These are phyloP conservation scores for Thysanoteuthis rhombus DNA, from an alignment of 2,888 invertebrate genomes.

Conservation along the genomic window DNA sequence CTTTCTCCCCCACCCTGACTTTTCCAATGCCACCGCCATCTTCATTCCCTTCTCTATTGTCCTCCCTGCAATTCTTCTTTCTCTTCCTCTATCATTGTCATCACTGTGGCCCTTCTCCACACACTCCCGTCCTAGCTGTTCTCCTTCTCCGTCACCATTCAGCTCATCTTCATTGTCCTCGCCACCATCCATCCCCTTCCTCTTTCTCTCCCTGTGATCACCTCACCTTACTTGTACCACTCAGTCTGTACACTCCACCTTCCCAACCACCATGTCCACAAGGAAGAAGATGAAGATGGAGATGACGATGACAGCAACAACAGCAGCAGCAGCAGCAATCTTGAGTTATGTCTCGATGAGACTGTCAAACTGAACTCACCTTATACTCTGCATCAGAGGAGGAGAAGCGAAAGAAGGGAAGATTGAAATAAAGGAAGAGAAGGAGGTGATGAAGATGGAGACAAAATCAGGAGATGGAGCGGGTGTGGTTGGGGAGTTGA, in stretches of 20 bases:
- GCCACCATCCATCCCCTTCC: neutral
- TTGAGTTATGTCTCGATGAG: slow-evolving; percentile 23
- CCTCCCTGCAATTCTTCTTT: neutral
- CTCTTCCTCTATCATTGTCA: neutral
- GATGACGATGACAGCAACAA: neutral
- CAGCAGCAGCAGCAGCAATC: slow-evolving; percentile 22
- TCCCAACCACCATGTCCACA: neutral
- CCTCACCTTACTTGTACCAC: neutral
- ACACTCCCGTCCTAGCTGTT: neutral
- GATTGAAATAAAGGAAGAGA: neutral
- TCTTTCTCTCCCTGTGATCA: neutral
- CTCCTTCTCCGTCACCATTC: neutral
- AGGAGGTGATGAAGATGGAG: neutral
- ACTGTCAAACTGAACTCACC: slow-evolving; percentile 17
- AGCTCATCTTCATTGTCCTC: neutral
- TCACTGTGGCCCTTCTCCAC: neutral
- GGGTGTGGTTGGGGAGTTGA: neutral
- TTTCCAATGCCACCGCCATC: slow-evolving; percentile 12
- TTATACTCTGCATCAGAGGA: neutral
- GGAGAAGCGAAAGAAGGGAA: neutral
- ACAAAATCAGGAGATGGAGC: neutral
- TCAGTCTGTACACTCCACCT: neutral
- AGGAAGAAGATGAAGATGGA: neutral
- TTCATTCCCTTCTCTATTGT: neutral
- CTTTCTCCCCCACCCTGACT: neutral